Percentiles rank a stretch among this genome's conserved stretches.
phyloP scores from a whole-genome alignment of 2,888 invertebrate genomes.

The Leptopilina myrica region DNA sequence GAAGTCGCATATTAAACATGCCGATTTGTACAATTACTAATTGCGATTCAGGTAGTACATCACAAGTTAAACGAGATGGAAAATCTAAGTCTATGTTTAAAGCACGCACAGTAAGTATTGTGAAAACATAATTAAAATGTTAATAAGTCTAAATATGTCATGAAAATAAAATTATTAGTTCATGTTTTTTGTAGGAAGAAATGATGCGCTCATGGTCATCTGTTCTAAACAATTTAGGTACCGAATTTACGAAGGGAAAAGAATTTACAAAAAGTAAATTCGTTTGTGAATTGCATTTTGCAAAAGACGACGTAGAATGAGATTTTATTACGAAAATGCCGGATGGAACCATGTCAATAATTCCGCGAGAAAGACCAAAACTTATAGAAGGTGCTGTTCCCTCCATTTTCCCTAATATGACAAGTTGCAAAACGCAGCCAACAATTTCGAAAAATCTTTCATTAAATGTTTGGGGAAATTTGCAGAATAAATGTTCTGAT shows the following conservation, averaged over 20 bases:
- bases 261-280: neutral
- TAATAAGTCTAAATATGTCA: neutral
- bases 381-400: neutral
- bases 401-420: neutral
- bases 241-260: neutral
- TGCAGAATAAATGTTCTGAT: neutral
- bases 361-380: neutral
- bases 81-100: neutral
- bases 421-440: neutral
- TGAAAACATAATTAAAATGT: neutral
- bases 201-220: neutral
- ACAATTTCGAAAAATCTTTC: neutral
- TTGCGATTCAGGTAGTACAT: neutral
- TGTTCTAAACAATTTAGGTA: neutral
- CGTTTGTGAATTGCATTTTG: conserved; percentile 1
- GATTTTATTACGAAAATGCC: neutral
- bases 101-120: neutral
- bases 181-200: neutral
- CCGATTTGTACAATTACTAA: neutral
- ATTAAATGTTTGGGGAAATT: neutral
- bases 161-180: neutral
- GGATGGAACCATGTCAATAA: neutral
- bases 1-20: neutral
- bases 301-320: neutral
- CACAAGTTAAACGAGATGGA: neutral